phyloP scores from a whole-genome alignment of 1,140 invertebrate species.

The Camponotus vicinus region DNA sequence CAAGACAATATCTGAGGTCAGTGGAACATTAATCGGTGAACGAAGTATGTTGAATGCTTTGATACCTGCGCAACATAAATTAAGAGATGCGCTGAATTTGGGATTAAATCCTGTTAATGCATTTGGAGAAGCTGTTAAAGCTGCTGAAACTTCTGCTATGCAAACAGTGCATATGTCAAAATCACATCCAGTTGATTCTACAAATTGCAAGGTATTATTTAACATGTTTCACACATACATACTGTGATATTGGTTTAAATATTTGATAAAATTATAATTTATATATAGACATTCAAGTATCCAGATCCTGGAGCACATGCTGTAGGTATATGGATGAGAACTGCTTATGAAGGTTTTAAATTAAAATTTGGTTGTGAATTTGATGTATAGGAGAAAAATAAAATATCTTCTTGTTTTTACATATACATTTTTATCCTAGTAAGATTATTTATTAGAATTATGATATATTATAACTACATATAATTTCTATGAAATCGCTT shows the following conservation, averaged over 20 bases:
- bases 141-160: conserved; percentile 86
- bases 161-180: conserved; percentile 83
- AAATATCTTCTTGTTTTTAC: neutral
- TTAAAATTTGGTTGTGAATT: conserved; percentile 64
- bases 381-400: conserved; percentile 13
- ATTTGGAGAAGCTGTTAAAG: conserved; percentile 85
- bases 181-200: neutral
- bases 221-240: neutral
- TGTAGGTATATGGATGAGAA: conserved; percentile 88
- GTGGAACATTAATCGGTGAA: conserved; percentile 85
- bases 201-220: conserved; percentile 18
- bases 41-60: conserved; percentile 88
- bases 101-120: conserved; percentile 77
- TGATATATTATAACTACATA: neutral
- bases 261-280: conserved; percentile 16
- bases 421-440: neutral
- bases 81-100: conserved; percentile 68
- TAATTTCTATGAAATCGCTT: neutral
- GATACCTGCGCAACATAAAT: conserved; percentile 76
- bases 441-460: neutral
- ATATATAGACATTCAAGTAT: conserved; percentile 76
- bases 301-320: conserved; percentile 88
- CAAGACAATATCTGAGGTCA: conserved; percentile 85
- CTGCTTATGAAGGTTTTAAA: conserved; percentile 86
- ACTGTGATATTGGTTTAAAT: neutral